phyloP scores from a whole-genome alignment of 2,888 invertebrate genomes.

The Scrobipalpa atriplicella region DNA sequence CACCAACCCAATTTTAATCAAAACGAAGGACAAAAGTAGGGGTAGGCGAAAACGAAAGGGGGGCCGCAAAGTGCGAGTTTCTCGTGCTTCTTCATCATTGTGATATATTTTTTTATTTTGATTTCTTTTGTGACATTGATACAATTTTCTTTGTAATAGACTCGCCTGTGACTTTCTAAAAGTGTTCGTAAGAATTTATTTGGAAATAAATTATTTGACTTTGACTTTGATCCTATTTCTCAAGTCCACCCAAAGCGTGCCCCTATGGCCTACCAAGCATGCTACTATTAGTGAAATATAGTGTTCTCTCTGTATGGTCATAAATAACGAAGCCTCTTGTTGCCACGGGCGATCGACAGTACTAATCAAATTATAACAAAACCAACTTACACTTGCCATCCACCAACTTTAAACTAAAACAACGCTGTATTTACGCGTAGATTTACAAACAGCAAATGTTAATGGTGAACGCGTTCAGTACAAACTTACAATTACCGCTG shows the following conservation, averaged over 20 bases:
- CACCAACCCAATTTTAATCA: no score
- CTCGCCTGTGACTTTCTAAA: no score
- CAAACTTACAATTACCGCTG: neutral
- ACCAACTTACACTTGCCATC: constrained; percentile 11
- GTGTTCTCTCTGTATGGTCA: neutral
- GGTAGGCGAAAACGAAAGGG: no score
- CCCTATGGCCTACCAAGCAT: constrained; percentile 1
- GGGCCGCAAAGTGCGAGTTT: no score
- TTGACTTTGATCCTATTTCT: neutral
- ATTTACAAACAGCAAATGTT: neutral
- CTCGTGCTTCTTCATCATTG: no score
- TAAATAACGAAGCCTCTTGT: constrained; percentile 21
- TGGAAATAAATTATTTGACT: no score
- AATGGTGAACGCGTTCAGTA: neutral
- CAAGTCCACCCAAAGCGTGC: neutral
- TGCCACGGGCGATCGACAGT: constrained; percentile 12
- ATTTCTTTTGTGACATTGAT: no score
- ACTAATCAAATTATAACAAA: constrained; percentile 23
- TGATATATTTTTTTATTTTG: no score
- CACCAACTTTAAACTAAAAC: neutral
- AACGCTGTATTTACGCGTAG: neutral
- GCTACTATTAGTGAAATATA: neutral
- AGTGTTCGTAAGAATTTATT: no score
- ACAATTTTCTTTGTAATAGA: no score
- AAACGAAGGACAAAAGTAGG: no score